These are phyloP conservation scores for Staurois parvus DNA, from an alignment of 2,797 vertebrate genomes.

Conservation along the genomic window DNA sequence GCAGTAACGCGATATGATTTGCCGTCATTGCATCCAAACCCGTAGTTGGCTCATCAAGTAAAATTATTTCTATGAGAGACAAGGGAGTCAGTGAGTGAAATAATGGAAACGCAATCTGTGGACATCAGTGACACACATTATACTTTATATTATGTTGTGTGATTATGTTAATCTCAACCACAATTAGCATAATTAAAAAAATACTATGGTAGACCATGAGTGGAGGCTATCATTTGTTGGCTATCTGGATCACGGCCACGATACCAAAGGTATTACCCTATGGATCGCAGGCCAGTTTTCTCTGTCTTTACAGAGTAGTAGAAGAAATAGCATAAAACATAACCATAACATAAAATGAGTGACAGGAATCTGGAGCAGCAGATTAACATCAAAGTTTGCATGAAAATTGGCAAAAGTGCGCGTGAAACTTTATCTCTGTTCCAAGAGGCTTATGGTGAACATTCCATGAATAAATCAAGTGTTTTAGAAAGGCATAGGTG, in stretches of 20 bases:
- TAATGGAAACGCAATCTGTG: neutral
- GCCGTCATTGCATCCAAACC: conserved; percentile 95
- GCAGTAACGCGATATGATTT: conserved; percentile 89
- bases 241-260: neutral
- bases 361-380: too few relatives aligned
- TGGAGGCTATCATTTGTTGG: neutral
- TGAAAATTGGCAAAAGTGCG: too few relatives aligned
- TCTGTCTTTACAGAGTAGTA: too few relatives aligned
- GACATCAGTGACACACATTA: neutral
- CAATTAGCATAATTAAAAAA: neutral
- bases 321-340: too few relatives aligned
- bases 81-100: neutral
- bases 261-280: neutral
- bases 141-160: neutral
- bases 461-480: too few relatives aligned
- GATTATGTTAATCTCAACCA: neutral
- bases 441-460: too few relatives aligned
- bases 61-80: conserved; percentile 84
- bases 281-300: too few relatives aligned
- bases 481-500: too few relatives aligned
- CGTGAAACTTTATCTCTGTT: too few relatives aligned
- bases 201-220: neutral
- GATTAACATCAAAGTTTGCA: too few relatives aligned
- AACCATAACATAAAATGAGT: too few relatives aligned
- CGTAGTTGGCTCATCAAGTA: conserved; percentile 95